A percentile compares a stretch with the other conserved stretches of the same genome.
Evolutionary conservation across 1,140 invertebrate genomes (phyloP).

Genomic region (Drosophila repletoides): DNA sequence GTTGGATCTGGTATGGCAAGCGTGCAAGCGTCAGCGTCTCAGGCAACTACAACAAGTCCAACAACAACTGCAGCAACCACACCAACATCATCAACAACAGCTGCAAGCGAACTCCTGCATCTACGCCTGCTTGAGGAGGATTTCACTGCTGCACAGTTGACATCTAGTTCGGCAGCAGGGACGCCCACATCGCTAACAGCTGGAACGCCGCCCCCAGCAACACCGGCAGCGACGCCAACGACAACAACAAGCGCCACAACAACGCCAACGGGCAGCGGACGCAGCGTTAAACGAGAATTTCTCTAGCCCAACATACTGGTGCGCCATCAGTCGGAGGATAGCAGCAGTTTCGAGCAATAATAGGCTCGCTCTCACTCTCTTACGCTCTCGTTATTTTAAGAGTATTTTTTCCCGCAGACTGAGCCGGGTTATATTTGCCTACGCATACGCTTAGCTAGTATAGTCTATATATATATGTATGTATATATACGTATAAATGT

Average conservation of each 20-base stretch:
- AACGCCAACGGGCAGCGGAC: slow-evolving; percentile 55
- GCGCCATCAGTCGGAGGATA: slow-evolving; percentile 67
- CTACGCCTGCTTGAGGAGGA: slow-evolving; percentile 75
- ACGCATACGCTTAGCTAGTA: slow-evolving; percentile 69
- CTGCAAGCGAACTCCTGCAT: slow-evolving; percentile 52
- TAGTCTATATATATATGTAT: slow-evolving; percentile 21
- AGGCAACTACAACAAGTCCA: slow-evolving; percentile 1
- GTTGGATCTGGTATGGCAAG: slow-evolving; percentile 68
- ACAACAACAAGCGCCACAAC: slow-evolving; percentile 41
- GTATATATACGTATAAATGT: background rate
- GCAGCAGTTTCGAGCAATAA: slow-evolving; percentile 66
- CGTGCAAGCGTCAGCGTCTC: slow-evolving; percentile 58
- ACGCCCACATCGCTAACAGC: slow-evolving; percentile 40
- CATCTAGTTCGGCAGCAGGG: slow-evolving; percentile 11
- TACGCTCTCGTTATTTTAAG: slow-evolving; percentile 2
- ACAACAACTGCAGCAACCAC: slow-evolving; percentile 4
- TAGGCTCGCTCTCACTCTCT: background rate
- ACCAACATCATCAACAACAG: slow-evolving; percentile 12
- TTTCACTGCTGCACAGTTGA: slow-evolving; percentile 48
- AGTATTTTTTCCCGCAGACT: slow-evolving; percentile 2
- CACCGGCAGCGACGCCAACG: slow-evolving; percentile 28
- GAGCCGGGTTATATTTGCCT: slow-evolving; percentile 24
- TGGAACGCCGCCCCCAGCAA: slow-evolving; percentile 13
- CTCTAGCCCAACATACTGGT: slow-evolving; percentile 80
- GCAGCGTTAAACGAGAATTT: slow-evolving; percentile 69